Base-by-base conservation (phyloP, 2,797 vertebrate species). In the Poeciliopsis turneri region DNA sequence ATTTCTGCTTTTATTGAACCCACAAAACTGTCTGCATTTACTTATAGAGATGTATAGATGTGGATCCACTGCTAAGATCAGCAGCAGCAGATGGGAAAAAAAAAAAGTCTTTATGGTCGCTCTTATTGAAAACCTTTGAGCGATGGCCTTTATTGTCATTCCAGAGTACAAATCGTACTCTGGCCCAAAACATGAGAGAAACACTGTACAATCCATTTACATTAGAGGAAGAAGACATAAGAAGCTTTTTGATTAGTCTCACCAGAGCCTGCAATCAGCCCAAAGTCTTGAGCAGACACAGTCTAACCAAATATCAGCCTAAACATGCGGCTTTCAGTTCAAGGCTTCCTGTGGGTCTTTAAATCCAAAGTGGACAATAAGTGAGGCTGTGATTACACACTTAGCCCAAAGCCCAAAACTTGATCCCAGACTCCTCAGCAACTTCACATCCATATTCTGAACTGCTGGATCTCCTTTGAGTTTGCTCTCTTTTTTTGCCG, bases 171-270 rank as follows among this genome's bases (percentile, higher is more conserved):
- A 93, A 91, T 93, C 79, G 36, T 88, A 86, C 89, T 90, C 79
- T 84, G 87, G 78, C 74, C 79, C 84, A 82, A 89, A 92, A 88
- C 89, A 81, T 79, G 72, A 70, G 82, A 88, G 87, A 28, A 55
- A 80, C 84, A 86, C 83, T 85, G 83, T 85, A 87, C 84, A 90
- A 92, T 93, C 87, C 89, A 87, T 93, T 92, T 86, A 86, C 87
- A 91, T 90, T 86, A 84, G 86, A 87, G 84, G 82, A 89, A 78
- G 82, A 90, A 71, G 86, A 89, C 88, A 89, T 93, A 93, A 93
- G 91, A 90, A 92, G 92, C 92, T 94, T 93, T 93, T 88, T 91
- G 91, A 95, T 94, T 93, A 86, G 93, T 88, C 82, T 89, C 90
- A 85, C 90, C 77, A 43, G 82, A 84, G 86, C 69, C 75, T 61